Evolutionary conservation across 1,140 invertebrate genomes (phyloP), one percentile per base, ranked within the genome.

Genomic region (Luehdorfia chinensis): DNA sequence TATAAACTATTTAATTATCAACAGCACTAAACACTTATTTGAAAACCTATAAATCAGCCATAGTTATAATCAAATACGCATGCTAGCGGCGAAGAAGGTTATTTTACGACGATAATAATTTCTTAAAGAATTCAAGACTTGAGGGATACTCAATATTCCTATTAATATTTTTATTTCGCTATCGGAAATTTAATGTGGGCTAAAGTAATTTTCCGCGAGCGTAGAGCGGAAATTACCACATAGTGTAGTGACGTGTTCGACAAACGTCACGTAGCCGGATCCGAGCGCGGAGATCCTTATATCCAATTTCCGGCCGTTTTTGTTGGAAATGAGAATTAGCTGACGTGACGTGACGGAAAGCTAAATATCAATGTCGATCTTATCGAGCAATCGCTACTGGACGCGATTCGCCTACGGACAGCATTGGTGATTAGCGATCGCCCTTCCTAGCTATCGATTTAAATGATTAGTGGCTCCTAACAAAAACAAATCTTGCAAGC

Each of bases 261-360:
- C 79, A 86, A 79, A 78, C 79, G 83, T 84, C 83, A 84, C 83
- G 83, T 84, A 85, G 75, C 75, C 81, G 81, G 77, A 81, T 74
- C 70, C 75, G 55, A 61, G 64, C 71, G 70, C 66, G 71, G 75
- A 86, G 79, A 86, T 86, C 83, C 83, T 86, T 86, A 84, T 84
- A 84, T 86, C 83, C 79, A 86, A 86, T 86, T 86, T 86, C 83
- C 83, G 75, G 75, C 11, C 67, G 75, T 84, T 86, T 83, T 86
- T 86, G 83, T 84, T 77, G 73, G 70, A 75, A 80, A 75, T 72
- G 72, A 68, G 79, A 84, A 85, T 85, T 85, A 85, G 77, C 77
- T 79, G 78, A 81, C 75, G 66, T 81, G 72, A 73, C 67, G 66
- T 75, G 74, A 70, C 73, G 69, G 72, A 75, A 80, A 62, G 70